phyloP scores from a whole-genome alignment of 92 coral and sea anemone species.

The Siderastrea radians region DNA sequence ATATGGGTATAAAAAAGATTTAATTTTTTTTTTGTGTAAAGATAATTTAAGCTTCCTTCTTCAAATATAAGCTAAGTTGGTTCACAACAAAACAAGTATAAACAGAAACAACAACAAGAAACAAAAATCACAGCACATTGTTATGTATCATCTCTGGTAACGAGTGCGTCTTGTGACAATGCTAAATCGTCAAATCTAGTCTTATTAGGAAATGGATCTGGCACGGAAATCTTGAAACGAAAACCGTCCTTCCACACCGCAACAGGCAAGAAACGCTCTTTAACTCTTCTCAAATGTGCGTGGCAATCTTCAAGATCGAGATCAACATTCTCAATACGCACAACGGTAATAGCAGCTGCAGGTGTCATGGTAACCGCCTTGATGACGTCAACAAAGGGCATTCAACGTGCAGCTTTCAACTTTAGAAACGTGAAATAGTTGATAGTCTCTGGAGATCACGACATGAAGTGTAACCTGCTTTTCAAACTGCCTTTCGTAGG shows the following conservation, averaged over 20 bases:
- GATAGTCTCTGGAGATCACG: no score
- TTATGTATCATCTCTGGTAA: background rate
- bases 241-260: slow-evolving; percentile 88
- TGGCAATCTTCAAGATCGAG: slow-evolving; percentile 78
- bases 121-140: no score
- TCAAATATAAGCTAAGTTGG: no score
- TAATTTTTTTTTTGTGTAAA: no score
- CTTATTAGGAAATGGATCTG: slow-evolving; percentile 63
- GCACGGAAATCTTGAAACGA: slow-evolving; percentile 23
- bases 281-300: slow-evolving; percentile 66
- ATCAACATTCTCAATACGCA: slow-evolving; percentile 58
- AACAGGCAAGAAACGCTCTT: slow-evolving; percentile 63
- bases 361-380: slow-evolving; percentile 83
- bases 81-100: no score
- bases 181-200: slow-evolving; percentile 1
- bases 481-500: background rate
- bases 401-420: slow-evolving; percentile 71
- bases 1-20: no score
- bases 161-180: slow-evolving; percentile 10
- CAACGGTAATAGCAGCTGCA: slow-evolving; percentile 79
- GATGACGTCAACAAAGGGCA: slow-evolving; percentile 79
- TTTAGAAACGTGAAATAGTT: no score
- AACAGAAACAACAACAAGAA: no score
- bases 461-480: no score
- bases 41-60: no score